A percentile compares a stretch with the other conserved stretches of the same genome.
Evolutionary conservation across 2,113 vertebrate genomes (phyloP).

Genomic region (Cebus imitator): DNA sequence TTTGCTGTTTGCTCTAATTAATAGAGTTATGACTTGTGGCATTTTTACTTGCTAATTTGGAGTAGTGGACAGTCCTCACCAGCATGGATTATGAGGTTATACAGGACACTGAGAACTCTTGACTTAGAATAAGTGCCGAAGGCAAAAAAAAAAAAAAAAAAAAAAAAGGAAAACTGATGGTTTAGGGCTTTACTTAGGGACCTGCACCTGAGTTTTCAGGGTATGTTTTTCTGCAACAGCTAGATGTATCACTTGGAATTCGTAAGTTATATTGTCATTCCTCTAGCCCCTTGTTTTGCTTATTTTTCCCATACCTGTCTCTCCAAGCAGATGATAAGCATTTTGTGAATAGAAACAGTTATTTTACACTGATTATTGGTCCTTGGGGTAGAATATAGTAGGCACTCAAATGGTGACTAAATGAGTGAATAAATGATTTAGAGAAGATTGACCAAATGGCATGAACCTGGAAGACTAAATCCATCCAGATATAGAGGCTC

Average conservation of each 20-base stretch:
- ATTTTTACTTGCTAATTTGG: background rate
- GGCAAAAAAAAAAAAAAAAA: background rate
- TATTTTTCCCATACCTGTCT: background rate
- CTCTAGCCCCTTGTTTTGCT: background rate
- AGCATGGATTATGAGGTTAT: background rate
- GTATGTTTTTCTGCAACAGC: fast-evolving
- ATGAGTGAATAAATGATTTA: background rate
- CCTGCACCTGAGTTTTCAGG: background rate
- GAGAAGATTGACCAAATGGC: background rate
- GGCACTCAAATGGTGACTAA: background rate
- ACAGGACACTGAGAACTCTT: background rate
- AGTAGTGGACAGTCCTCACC: background rate
- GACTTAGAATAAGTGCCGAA: background rate
- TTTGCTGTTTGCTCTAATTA: background rate
- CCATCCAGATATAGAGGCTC: background rate
- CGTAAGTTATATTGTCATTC: background rate
- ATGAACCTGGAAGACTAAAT: background rate
- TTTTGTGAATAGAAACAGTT: background rate
- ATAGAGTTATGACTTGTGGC: background rate
- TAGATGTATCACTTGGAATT: background rate
- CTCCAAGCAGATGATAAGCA: background rate
- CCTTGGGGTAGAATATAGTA: background rate
- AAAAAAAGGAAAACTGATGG: background rate
- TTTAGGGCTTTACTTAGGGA: background rate
- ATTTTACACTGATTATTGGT: background rate